Evolutionary conservation across 1,140 invertebrate species (phyloP), one percentile per base, ranked within the genome.

Genomic region (Brachionus sp.): DNA sequence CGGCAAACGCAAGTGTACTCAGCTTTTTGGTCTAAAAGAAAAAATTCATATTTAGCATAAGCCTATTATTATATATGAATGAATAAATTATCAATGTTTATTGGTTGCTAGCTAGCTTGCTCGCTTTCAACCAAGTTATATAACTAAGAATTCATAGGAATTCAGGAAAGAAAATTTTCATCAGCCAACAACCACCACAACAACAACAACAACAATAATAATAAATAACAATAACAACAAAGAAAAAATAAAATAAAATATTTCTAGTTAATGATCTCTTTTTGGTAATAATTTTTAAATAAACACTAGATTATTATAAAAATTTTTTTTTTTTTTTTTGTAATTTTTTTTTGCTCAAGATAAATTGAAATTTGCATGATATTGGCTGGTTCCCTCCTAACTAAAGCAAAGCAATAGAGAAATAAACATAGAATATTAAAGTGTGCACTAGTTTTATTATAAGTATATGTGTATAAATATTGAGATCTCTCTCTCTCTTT

Each of bases 51-150:
- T 39, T 19, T 39, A 39, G 13, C n/a, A 0, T 70, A 70, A 70
- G 66, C 66, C 35, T 70, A 70, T 39, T 70, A 70, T 66, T 66
- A 10, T 37, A 37, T 70, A 44, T n/a, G 23, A 25, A 25, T 12
- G 33, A 70, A 70, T 70, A 37, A 70, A 70, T 70, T 70, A 70
- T 70, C 66, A 23, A 39, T 70, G 66, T 70, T 70, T 70, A 70
- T 70, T 16, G 33, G 66, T 70, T 70, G 66, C 66, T 70, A 70
- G 35, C 37, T 70, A 5, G 16, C 50, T 57, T 19, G 35, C 37
- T 70, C 16, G 16, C 50, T 57, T 19, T 57, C 19, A 57, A 9
- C 50, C 50, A 57, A 57, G 19, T 25, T 57, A 57, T 57, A 57
- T 57, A 57, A 57, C 50, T 19, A 57, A 57, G 19, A 57, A 57